Conservation (phyloP, 2,888 invertebrate genomes). For the Agrochola circellaris region DNA sequence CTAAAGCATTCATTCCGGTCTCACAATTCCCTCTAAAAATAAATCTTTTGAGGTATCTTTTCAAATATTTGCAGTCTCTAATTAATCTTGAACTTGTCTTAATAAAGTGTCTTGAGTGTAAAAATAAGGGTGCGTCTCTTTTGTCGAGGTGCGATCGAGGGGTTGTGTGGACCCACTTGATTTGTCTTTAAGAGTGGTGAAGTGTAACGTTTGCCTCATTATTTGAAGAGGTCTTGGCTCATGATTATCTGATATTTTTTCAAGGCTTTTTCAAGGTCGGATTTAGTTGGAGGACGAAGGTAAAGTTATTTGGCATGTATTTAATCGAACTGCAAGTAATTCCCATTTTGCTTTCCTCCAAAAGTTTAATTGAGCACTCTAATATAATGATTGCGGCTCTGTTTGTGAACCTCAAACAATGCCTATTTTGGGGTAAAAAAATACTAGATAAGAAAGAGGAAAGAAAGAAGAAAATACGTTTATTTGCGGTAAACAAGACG, state of each 20-base stretch:
- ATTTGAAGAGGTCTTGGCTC: slow-evolving; percentile 28
- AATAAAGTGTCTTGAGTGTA: slow-evolving; percentile 45
- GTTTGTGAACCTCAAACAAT: too few relatives aligned
- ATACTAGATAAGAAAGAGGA: too few relatives aligned
- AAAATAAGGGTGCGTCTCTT: slow-evolving; percentile 48
- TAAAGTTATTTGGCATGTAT: not conserved
- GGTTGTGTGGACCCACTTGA: slow-evolving; percentile 42
- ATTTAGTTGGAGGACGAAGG: not conserved
- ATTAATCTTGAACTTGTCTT: slow-evolving; percentile 59
- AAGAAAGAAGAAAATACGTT: too few relatives aligned
- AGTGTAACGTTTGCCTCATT: slow-evolving; percentile 36
- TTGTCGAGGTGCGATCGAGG: slow-evolving; percentile 27
- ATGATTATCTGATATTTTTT: slow-evolving; percentile 2
- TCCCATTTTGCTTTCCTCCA: too few relatives aligned
- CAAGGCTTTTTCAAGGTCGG: slow-evolving; percentile 2
- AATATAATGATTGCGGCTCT: not conserved
- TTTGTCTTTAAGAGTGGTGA: slow-evolving; percentile 13
- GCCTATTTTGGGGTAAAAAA: not conserved
- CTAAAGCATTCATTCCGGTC: slow-evolving; percentile 27
- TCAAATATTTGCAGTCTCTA: slow-evolving; percentile 58
- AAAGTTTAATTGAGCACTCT: not conserved
- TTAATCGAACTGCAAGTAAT: not conserved
- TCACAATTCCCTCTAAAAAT: slow-evolving; percentile 43
- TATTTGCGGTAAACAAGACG: too few relatives aligned
- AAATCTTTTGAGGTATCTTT: slow-evolving; percentile 55